These are phyloP conservation scores for Gerris lacustris DNA, from an alignment of 2,888 invertebrate genomes.

Conservation along the genomic window DNA sequence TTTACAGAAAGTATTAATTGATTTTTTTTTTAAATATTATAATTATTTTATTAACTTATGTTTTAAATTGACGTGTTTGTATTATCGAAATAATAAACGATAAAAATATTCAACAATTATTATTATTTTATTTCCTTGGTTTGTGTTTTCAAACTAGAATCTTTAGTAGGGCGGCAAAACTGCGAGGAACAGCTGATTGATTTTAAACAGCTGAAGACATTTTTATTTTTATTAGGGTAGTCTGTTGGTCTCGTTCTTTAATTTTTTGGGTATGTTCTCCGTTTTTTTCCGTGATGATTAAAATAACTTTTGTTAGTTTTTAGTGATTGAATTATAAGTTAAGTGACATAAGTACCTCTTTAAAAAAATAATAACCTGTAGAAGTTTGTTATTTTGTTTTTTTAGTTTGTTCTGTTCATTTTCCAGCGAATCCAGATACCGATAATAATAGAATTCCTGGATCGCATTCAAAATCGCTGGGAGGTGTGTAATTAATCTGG, in stretches of 20 bases:
- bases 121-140: too few relatives aligned
- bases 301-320: neutral
- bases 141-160: too few relatives aligned
- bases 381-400: neutral
- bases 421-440: constrained; percentile 29
- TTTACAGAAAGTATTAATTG: too few relatives aligned
- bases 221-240: constrained; percentile 5
- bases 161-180: neutral
- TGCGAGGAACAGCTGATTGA: neutral
- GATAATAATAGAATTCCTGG: constrained; percentile 31
- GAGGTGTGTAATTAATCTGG: constrained; percentile 11
- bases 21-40: too few relatives aligned
- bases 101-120: too few relatives aligned
- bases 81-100: too few relatives aligned
- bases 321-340: neutral
- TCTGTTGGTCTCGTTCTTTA: neutral
- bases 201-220: neutral
- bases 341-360: neutral
- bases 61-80: too few relatives aligned
- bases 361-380: too few relatives aligned
- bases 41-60: too few relatives aligned
- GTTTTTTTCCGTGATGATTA: neutral
- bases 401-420: constrained; percentile 14
- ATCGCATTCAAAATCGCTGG: constrained; percentile 26
- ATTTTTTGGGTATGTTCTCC: neutral